Conservation (phyloP, 2,888 invertebrate species). For the Agriopis leucophaearia region DNA sequence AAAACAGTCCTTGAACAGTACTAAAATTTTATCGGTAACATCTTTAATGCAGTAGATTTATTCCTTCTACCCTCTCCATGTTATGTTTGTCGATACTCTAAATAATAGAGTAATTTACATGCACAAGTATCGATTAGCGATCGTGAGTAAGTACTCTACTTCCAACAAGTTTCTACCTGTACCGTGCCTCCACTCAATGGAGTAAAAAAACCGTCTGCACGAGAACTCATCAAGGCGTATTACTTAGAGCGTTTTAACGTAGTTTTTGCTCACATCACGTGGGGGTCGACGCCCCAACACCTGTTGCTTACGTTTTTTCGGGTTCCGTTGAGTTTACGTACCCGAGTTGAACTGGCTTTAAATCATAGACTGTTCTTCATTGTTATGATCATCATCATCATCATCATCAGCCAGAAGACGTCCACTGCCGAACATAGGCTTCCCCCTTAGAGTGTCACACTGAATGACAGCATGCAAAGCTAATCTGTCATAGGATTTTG, state of each 20-base stretch:
- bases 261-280: constrained; percentile 52
- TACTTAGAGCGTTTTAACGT: constrained; percentile 45
- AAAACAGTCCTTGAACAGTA: too few relatives aligned
- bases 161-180: constrained; percentile 28
- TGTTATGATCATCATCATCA: too few relatives aligned
- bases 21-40: too few relatives aligned
- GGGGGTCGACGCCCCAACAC: constrained; percentile 53
- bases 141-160: constrained; percentile 21
- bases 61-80: background rate
- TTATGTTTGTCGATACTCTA: background rate
- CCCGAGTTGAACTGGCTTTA: constrained; percentile 8
- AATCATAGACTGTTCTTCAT: background rate
- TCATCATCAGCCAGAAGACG: too few relatives aligned
- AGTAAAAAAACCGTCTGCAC: constrained; percentile 37
- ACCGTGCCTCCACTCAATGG: constrained; percentile 34
- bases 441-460: too few relatives aligned
- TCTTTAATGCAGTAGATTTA: background rate
- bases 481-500: too few relatives aligned
- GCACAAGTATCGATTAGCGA: constrained; percentile 15
- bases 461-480: too few relatives aligned
- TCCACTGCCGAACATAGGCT: too few relatives aligned
- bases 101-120: background rate
- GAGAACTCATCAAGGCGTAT: constrained; percentile 40
- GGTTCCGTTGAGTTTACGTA: constrained; percentile 33
- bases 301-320: constrained; percentile 56